A percentile compares a stretch with the other conserved stretches of the same genome.
Conservation (phyloP, 2,888 invertebrate species). For the Chrysodeixis includens region DNA sequence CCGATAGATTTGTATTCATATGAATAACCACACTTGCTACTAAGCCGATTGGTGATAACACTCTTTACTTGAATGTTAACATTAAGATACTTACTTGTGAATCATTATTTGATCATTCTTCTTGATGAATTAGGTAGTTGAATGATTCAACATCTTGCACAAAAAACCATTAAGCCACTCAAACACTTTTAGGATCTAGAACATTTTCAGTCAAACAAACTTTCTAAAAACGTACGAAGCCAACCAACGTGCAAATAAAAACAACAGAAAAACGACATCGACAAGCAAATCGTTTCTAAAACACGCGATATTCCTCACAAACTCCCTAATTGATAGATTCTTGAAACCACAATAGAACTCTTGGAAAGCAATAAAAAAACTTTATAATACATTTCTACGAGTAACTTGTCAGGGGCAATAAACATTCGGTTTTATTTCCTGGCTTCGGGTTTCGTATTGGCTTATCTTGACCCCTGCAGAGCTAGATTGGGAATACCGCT, state of each 20-base stretch:
- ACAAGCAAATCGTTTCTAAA: neutral
- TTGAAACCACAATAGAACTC: neutral
- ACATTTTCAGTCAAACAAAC: too few relatives aligned
- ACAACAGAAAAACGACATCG: neutral
- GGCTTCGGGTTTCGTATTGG: constrained; percentile 23
- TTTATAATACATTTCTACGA: constrained; percentile 22
- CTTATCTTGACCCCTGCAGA: constrained; percentile 14
- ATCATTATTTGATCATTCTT: too few relatives aligned
- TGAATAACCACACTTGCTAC: too few relatives aligned
- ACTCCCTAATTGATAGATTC: neutral
- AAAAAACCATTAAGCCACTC: too few relatives aligned
- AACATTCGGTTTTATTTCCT: constrained; percentile 32
- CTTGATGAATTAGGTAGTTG: too few relatives aligned
- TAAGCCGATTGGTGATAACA: too few relatives aligned
- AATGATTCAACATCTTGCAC: too few relatives aligned
- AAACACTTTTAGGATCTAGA: too few relatives aligned
- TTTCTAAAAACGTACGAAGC: too few relatives aligned
- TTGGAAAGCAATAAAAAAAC: neutral
- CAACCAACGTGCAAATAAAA: neutral
- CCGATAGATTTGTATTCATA: too few relatives aligned
- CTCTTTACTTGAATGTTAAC: too few relatives aligned
- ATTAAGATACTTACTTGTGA: too few relatives aligned
- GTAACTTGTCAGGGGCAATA: constrained; percentile 29
- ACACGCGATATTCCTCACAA: neutral
- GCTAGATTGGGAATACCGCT: neutral